phyloP scores from a whole-genome alignment of 2,113 vertebrate species.

The Genyomyrus donnyi region DNA sequence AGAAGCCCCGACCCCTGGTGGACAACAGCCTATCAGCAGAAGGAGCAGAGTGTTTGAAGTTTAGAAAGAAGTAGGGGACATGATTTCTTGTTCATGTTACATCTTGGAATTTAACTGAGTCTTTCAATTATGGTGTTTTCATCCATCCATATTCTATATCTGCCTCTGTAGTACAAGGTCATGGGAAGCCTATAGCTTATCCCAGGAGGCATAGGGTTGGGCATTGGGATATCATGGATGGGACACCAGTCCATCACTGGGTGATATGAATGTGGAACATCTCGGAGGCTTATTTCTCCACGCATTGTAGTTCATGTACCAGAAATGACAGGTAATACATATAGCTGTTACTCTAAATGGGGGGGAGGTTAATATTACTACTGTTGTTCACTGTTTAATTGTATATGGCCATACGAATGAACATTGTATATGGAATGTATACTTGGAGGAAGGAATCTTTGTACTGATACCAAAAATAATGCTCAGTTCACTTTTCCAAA shows the following conservation, averaged over 20 bases:
- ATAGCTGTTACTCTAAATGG: neutral
- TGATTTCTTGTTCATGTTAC: neutral
- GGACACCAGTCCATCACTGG: neutral
- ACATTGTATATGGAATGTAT: neutral
- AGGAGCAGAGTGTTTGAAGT: conserved; percentile 17
- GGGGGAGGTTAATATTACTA: too few species aligned
- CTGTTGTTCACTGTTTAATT: neutral
- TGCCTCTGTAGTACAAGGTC: neutral
- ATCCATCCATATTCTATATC: neutral
- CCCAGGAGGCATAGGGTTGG: neutral
- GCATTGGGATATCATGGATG: neutral
- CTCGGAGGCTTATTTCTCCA: neutral
- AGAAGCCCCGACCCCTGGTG: conserved; percentile 51
- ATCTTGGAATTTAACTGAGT: neutral
- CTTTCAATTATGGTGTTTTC: neutral
- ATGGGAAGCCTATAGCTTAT: neutral
- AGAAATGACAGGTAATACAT: neutral
- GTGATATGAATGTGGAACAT: neutral
- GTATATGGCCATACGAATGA: neutral
- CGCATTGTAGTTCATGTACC: neutral
- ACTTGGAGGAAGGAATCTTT: neutral
- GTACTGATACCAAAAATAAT: neutral
- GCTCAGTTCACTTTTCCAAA: neutral
- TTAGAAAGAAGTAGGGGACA: conserved; percentile 11
- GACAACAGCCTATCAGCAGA: conserved; percentile 38